A percentile compares a stretch with the other conserved stretches of the same genome.
Conservation (phyloP, 2,113 vertebrate species). For the Synchiropus splendidus region DNA sequence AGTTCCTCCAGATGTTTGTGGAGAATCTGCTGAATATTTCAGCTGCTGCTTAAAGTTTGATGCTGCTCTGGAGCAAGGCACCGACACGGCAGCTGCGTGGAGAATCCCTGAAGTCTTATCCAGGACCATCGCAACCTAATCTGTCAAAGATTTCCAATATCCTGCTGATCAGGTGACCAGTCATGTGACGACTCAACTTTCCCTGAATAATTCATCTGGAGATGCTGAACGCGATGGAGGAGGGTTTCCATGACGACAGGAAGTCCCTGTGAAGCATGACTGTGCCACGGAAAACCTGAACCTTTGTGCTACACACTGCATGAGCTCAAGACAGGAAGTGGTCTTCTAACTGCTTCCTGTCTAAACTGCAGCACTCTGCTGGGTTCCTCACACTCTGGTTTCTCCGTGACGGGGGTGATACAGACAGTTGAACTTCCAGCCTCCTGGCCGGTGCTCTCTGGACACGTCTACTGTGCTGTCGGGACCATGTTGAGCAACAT, state of each 20-base stretch:
- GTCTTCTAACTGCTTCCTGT: too few relatives aligned
- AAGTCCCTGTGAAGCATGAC: too few relatives aligned
- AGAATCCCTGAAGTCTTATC: neutral
- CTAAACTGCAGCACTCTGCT: too few relatives aligned
- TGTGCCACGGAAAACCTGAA: too few relatives aligned
- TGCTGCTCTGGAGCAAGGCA: slow-evolving; percentile 15
- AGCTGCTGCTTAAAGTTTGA: slow-evolving; percentile 22
- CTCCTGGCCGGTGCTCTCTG: too few relatives aligned
- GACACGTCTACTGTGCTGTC: too few relatives aligned
- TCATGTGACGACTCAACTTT: neutral
- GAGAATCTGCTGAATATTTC: slow-evolving; percentile 26
- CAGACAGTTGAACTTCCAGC: too few relatives aligned
- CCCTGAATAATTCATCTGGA: neutral
- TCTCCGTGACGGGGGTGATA: too few relatives aligned
- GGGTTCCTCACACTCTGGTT: too few relatives aligned
- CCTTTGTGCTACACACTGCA: too few relatives aligned
- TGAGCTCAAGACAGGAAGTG: too few relatives aligned
- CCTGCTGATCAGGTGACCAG: neutral
- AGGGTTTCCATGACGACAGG: neutral
- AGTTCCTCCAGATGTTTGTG: slow-evolving; percentile 23
- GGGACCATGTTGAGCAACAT: too few relatives aligned
- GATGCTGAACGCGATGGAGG: neutral
- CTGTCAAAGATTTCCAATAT: neutral
- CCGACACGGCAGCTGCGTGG: neutral
- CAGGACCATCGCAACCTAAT: neutral